These are phyloP conservation scores for Aethina tumida DNA, from an alignment of 1,140 invertebrate genomes.

Conservation along the genomic window DNA sequence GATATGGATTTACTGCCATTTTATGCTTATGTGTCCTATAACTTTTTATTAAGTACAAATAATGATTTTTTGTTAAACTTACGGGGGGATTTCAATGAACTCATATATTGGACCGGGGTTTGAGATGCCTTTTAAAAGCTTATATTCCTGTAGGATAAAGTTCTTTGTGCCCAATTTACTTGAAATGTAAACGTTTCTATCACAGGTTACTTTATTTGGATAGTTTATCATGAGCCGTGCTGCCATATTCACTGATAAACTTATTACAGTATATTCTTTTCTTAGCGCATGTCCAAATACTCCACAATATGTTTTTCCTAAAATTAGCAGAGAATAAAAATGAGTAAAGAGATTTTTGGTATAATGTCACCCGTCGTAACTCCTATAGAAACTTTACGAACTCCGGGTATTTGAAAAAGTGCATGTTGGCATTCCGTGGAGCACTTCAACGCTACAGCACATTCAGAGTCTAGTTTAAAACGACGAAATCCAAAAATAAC, in stretches of 20 bases:
- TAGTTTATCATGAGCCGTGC: slow-evolving; percentile 64
- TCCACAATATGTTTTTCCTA: slow-evolving; percentile 59
- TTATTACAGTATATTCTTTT: slow-evolving; percentile 69
- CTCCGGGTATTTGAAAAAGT: slow-evolving; percentile 40
- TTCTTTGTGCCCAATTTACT: slow-evolving; percentile 51
- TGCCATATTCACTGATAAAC: slow-evolving; percentile 63
- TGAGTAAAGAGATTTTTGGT: no score
- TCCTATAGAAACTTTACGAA: slow-evolving; percentile 49
- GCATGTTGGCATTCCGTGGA: slow-evolving; percentile 42
- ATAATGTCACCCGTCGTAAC: no score
- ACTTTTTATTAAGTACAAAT: no score
- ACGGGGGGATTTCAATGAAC: no score
- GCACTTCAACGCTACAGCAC: slow-evolving; percentile 52
- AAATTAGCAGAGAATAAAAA: no score
- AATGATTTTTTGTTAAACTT: no score
- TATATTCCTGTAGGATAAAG: slow-evolving; percentile 50
- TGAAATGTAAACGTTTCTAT: slow-evolving; percentile 55
- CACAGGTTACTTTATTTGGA: slow-evolving; percentile 54
- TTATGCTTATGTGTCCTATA: no score
- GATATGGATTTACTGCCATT: no score
- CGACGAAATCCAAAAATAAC: slow-evolving; percentile 60
- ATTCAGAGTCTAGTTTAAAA: slow-evolving; percentile 55
- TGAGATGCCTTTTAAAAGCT: slow-evolving; percentile 52
- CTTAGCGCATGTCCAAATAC: slow-evolving; percentile 63
- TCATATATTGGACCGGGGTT: slow-evolving; percentile 54